A percentile compares a stretch with the other conserved stretches of the same genome.
phyloP scores from a whole-genome alignment of 2,888 invertebrate species.

The Opisthograptis luteolata region DNA sequence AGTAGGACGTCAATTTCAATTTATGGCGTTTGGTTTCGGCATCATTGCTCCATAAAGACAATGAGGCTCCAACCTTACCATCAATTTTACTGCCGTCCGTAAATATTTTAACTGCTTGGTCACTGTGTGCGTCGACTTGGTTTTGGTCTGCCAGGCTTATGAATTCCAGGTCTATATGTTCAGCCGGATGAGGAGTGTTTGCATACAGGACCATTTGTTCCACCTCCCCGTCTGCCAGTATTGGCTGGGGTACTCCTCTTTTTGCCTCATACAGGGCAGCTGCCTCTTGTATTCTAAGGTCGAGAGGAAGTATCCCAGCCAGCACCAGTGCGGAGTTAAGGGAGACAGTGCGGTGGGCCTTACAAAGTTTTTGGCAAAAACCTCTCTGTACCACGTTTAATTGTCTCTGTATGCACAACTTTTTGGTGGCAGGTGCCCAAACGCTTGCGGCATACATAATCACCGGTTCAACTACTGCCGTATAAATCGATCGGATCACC shows the following conservation, averaged over 20 bases:
- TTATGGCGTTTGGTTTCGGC: not conserved
- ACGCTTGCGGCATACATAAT: conserved; percentile 3
- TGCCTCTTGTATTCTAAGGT: conserved; percentile 31
- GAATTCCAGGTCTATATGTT: not conserved
- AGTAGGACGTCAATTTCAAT: not conserved
- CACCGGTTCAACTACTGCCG: not conserved
- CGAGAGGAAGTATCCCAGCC: conserved; percentile 33
- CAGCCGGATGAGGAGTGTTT: not conserved
- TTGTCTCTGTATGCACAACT: conserved; percentile 1
- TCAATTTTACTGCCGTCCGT: not conserved
- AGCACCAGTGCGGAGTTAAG: conserved; percentile 9
- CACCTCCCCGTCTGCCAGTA: not conserved
- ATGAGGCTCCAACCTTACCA: not conserved
- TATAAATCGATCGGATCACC: not conserved
- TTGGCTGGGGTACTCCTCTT: not conserved
- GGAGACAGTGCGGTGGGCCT: not conserved
- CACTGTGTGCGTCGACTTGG: not conserved
- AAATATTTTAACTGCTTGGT: not conserved
- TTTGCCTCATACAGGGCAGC: conserved; percentile 11
- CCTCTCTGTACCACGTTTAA: not conserved
- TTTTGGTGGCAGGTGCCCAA: not conserved
- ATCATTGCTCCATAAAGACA: not conserved
- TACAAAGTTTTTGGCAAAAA: not conserved
- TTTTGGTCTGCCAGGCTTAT: not conserved
- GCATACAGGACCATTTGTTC: not conserved